These are phyloP conservation scores for Coluber constrictor DNA, from an alignment of 2,797 vertebrate species.

Conservation along the genomic window DNA sequence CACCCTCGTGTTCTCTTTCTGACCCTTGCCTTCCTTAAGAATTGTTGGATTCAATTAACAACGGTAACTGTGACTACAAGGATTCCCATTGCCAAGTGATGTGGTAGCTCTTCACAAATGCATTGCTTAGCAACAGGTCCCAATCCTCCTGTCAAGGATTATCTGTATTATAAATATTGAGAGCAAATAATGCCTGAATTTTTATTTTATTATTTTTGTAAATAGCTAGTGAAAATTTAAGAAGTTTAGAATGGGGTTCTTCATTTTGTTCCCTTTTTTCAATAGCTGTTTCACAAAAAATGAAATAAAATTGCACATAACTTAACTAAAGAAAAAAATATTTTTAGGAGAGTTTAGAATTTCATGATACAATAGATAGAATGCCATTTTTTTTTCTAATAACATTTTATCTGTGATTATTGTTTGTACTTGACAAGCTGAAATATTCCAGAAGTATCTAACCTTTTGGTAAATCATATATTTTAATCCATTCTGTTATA, in stretches of 20 bases:
- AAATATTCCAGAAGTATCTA: conserved; percentile 48
- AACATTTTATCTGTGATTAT: background rate
- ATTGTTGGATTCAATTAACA: too few relatives aligned
- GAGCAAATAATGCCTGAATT: background rate
- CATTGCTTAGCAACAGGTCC: background rate
- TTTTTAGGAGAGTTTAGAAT: background rate
- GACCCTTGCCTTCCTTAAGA: too few relatives aligned
- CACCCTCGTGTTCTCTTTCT: too few relatives aligned
- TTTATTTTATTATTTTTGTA: background rate
- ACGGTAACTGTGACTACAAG: too few relatives aligned
- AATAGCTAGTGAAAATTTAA: background rate
- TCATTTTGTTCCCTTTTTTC: background rate
- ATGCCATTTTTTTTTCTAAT: background rate
- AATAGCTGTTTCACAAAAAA: background rate
- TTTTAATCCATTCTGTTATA: conserved; percentile 16
- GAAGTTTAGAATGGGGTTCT: background rate
- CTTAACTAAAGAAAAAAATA: background rate
- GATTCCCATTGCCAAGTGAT: too few relatives aligned
- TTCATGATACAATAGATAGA: background rate
- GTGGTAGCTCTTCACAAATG: too few relatives aligned
- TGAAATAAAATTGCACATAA: background rate
- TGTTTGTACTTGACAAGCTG: conserved; percentile 14
- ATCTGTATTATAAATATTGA: background rate
- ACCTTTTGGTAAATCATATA: conserved; percentile 43
- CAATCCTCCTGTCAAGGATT: background rate